phyloP scores from a whole-genome alignment of 2,797 vertebrate species.

The Chloroceryle inda region DNA sequence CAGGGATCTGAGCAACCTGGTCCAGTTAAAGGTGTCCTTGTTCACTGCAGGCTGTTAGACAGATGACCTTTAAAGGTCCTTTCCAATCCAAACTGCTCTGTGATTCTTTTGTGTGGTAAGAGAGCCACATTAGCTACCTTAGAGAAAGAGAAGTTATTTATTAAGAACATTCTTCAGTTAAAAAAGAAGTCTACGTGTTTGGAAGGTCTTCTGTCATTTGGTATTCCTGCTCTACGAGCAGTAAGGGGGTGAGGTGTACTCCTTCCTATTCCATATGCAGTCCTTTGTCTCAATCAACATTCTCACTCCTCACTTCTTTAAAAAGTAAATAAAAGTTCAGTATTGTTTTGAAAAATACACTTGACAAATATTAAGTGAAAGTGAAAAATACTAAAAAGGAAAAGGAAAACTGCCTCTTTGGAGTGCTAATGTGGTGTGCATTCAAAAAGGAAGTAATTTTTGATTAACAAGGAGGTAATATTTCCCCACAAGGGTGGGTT shows the following conservation, averaged over 20 bases:
- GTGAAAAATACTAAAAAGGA: not conserved
- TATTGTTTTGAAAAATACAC: not conserved
- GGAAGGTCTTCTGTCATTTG: accelerated
- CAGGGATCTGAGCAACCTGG: not conserved
- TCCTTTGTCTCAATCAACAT: not conserved
- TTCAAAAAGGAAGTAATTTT: conserved; percentile 38
- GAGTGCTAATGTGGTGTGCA: conserved; percentile 55
- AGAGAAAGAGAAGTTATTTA: not conserved
- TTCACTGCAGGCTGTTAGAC: accelerated
- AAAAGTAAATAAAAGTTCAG: not conserved
- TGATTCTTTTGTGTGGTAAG: not conserved
- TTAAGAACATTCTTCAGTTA: not conserved
- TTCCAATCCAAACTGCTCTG: not conserved
- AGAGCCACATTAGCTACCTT: not conserved
- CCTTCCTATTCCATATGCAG: not conserved
- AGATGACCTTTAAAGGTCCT: not conserved
- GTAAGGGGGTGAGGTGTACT: not conserved
- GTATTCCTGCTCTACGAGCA: not conserved
- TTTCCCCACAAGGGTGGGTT: conserved; percentile 57
- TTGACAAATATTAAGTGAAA: not conserved
- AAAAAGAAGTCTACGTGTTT: accelerated
- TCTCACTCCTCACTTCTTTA: not conserved
- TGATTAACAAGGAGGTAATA: conserved; percentile 61
- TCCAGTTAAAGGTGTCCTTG: not conserved
- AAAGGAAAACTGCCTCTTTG: conserved; percentile 24